These are phyloP conservation scores for Cheumatopsyche charites DNA, from an alignment of 1,140 invertebrate genomes.

Conservation along the genomic window DNA sequence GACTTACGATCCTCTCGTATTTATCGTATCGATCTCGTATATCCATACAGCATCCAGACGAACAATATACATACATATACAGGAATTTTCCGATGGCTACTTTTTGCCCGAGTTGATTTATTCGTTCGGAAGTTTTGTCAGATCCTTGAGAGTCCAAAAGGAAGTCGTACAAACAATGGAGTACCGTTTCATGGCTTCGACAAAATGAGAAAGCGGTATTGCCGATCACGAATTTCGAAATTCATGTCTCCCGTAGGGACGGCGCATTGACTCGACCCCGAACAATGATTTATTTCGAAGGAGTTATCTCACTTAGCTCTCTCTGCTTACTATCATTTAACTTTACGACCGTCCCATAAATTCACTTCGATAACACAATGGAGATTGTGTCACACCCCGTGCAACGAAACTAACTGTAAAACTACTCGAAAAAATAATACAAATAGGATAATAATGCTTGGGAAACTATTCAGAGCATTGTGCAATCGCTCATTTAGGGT, in stretches of 20 bases:
- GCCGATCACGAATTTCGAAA: conserved; percentile 37
- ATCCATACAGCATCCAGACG: too few species aligned
- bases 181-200: conserved; percentile 24
- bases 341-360: conserved; percentile 33
- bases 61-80: too few species aligned
- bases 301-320: conserved; percentile 22
- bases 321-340: conserved; percentile 29
- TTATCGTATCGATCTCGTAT: too few species aligned
- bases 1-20: conserved; percentile 20
- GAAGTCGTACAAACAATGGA: conserved; percentile 31
- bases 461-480: neutral
- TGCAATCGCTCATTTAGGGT: neutral
- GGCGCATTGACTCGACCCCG: conserved; percentile 27
- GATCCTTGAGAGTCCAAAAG: neutral
- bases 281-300: conserved; percentile 23
- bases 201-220: conserved; percentile 36
- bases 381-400: conserved; percentile 28
- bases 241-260: conserved; percentile 34
- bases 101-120: too few species aligned
- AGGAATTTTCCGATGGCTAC: too few species aligned
- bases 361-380: conserved; percentile 31
- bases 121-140: too few species aligned
- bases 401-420: conserved; percentile 27
- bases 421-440: conserved; percentile 2
- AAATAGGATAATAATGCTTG: too few species aligned